A percentile compares a stretch with the other conserved stretches of the same genome.
phyloP scores from a whole-genome alignment of 2,888 invertebrate genomes.

The Apodemia hepburni region DNA sequence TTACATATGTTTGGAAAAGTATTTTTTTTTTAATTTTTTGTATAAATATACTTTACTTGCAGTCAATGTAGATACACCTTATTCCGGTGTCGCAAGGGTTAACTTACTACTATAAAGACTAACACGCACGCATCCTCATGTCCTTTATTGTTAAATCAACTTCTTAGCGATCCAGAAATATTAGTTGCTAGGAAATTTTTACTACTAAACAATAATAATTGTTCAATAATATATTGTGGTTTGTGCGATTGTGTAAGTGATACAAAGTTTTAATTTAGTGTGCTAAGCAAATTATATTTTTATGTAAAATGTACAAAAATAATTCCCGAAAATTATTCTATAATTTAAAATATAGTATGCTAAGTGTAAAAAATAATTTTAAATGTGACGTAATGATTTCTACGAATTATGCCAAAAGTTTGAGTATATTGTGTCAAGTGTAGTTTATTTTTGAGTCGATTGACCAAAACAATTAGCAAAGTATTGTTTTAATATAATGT shows the following conservation, averaged over 20 bases:
- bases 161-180: conserved; percentile 8
- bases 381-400: no score
- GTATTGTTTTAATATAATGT: no score
- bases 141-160: conserved; percentile 19
- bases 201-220: not conserved
- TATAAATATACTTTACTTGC: not conserved
- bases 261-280: not conserved
- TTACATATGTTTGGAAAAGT: no score
- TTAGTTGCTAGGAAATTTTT: not conserved
- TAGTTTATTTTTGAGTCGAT: no score
- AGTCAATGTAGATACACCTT: not conserved
- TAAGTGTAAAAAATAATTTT: no score
- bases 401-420: no score
- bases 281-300: not conserved
- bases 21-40: no score
- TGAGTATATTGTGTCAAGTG: no score
- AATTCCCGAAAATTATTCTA: not conserved
- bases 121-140: conserved; percentile 17
- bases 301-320: not conserved
- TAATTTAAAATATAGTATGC: no score
- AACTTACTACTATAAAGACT: conserved; percentile 17
- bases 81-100: not conserved
- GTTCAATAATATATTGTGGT: not conserved
- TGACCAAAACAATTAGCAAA: no score
- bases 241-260: not conserved